phyloP scores from a whole-genome alignment of 1,140 invertebrate species.

The Hypsibius dujardini region DNA sequence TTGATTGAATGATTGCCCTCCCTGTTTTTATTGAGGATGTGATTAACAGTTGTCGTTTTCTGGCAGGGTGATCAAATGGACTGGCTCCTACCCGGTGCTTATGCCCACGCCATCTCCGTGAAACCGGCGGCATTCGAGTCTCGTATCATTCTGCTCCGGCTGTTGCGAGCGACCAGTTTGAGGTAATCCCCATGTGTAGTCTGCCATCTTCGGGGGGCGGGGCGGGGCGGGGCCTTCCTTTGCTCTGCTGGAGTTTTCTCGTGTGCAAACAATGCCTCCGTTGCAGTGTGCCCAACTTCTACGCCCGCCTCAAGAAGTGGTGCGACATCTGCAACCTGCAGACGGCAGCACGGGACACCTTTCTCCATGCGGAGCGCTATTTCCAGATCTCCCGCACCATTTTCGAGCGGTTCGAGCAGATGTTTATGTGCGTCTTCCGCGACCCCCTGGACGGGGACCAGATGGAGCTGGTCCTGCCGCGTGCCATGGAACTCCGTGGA shows the following conservation, averaged over 20 bases:
- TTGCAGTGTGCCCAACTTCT: neutral
- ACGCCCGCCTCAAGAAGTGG: neutral
- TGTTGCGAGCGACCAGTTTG: neutral
- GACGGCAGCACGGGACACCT: neutral
- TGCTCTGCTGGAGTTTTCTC: too few species aligned
- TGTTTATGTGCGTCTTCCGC: neutral
- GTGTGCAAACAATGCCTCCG: neutral
- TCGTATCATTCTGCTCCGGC: neutral
- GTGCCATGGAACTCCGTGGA: too few species aligned
- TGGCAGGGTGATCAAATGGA: conserved; percentile 5
- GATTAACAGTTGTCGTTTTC: neutral
- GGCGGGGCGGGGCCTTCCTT: neutral
- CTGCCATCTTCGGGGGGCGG: too few species aligned
- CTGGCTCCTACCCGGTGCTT: conserved; percentile 1
- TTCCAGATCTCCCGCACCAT: neutral
- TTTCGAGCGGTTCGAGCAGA: neutral
- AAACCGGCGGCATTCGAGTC: neutral
- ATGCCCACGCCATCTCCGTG: conserved; percentile 2
- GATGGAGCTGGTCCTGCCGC: too few species aligned
- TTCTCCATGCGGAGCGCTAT: neutral
- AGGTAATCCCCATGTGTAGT: too few species aligned
- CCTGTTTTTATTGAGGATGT: neutral
- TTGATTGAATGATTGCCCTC: too few species aligned
- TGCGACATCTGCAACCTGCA: neutral
- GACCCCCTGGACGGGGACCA: neutral